Base-by-base conservation (phyloP, 2,888 invertebrate genomes). In the Dione juno region DNA sequence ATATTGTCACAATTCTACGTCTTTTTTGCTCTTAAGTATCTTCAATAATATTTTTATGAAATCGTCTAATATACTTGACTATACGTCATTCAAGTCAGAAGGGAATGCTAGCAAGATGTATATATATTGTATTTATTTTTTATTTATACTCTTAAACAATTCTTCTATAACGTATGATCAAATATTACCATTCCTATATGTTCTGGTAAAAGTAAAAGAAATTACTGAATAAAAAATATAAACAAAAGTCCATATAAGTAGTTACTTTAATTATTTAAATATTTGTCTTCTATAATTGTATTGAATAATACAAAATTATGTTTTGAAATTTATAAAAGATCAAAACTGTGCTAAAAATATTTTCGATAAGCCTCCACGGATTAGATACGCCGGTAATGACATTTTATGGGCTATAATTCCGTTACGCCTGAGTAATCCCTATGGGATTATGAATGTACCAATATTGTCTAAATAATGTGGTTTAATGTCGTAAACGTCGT, bases 371-470 rank as follows among this genome's bases (percentile, higher is more conserved):
- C 52, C 50, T 40, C 37, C 14, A 14, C 50, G 37, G 40, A 40
- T 16, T 5, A 19, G 28, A 61, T 35, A 35, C 43, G 8, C 14
- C 28, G 41, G 45, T 43, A 64, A 64, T 48, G 64, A 64, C 52
- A 64, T 64, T 64, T 64, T 64, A 64, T 52, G 64, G 64, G 48
- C 50, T 37, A 64, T 64, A 52, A 64, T 52, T 64, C 64, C 21
- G 64, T 64, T 64, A 64, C 19, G 48, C 10, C 50, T 52, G 64
- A 64, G 48, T 64, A 52, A 40, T 64, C 64, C 64, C 52, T 19
- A 21, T 50, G 64, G 52, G 64, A 64, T 64, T 50, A 64, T 40
- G 19, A 64, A 40, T 45, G 45, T 61, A 52, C 40, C 64, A n/a
- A 52, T 40, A 64, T 37, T 64, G 50, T 64, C 14, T 19, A 50